Conservation (phyloP, 2,888 invertebrate species). For the Buathra laborator region DNA sequence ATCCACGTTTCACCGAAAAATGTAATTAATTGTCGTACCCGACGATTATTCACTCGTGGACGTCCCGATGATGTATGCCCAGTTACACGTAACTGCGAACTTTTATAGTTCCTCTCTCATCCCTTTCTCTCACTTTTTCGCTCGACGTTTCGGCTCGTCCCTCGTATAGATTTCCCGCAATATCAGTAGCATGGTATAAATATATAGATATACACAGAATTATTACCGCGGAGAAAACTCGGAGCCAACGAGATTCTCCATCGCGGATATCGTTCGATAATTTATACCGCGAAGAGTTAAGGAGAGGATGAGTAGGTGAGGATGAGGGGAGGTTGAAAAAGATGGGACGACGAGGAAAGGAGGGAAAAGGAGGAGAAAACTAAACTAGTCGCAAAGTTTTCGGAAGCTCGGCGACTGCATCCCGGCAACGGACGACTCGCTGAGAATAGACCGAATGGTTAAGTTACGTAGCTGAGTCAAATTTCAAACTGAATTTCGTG, state of each 20-base stretch:
- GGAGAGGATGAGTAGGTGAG: constrained; percentile 33
- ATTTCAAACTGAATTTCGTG: no score
- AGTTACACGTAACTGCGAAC: constrained; percentile 50
- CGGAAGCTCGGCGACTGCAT: constrained; percentile 36
- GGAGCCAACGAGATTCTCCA: constrained; percentile 24
- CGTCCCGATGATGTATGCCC: constrained; percentile 56
- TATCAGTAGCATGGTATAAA: constrained; percentile 3
- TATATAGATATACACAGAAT: constrained; percentile 7
- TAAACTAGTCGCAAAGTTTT: constrained; percentile 52
- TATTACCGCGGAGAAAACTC: constrained; percentile 28
- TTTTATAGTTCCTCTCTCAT: constrained; percentile 36
- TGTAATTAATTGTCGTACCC: constrained; percentile 57
- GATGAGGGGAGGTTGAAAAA: constrained; percentile 37
- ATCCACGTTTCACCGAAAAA: constrained; percentile 44
- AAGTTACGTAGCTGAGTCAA: neutral
- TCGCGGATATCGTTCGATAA: constrained; percentile 53
- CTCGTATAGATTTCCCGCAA: constrained; percentile 13
- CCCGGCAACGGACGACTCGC: constrained; percentile 40
- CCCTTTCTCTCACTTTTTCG: neutral
- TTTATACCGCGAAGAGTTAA: constrained; percentile 60
- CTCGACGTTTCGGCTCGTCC: constrained; percentile 23
- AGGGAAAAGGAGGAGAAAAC: constrained; percentile 17
- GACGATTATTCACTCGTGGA: constrained; percentile 57
- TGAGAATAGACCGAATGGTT: constrained; percentile 55
- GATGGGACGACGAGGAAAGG: constrained; percentile 7